These are phyloP conservation scores for Acronicta leporina DNA, from an alignment of 2,888 invertebrate species.

Conservation along the genomic window DNA sequence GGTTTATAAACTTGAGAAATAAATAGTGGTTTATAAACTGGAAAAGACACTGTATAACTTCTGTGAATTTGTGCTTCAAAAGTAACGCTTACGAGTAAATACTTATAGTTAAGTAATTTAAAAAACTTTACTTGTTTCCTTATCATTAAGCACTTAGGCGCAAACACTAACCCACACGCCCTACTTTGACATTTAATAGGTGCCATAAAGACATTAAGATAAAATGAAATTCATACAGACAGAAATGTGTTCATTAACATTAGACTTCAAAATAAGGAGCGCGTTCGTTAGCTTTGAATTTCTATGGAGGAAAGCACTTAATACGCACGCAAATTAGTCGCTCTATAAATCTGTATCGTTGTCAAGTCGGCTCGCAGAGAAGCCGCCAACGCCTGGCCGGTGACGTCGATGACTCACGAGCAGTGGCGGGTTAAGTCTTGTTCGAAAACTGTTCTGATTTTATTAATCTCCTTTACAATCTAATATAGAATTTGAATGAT, in stretches of 20 bases:
- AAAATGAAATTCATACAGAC: slow-evolving; percentile 36
- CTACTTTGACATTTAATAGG: slow-evolving; percentile 31
- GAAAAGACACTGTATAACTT: background rate
- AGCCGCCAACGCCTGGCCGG: slow-evolving; percentile 41
- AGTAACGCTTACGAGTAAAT: background rate
- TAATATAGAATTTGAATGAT: slow-evolving; percentile 12
- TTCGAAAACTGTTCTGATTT: slow-evolving; percentile 21
- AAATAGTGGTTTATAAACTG: background rate
- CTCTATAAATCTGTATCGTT: slow-evolving; percentile 64
- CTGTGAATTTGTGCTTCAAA: slow-evolving; percentile 10
- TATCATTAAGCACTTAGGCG: slow-evolving; percentile 25
- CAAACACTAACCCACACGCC: slow-evolving; percentile 15
- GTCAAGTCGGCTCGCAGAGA: slow-evolving; percentile 46
- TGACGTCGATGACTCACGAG: slow-evolving; percentile 50
- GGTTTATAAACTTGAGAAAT: background rate
- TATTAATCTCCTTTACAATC: slow-evolving; percentile 12
- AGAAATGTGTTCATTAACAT: slow-evolving; percentile 8
- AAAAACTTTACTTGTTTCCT: slow-evolving; percentile 15
- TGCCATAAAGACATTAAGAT: slow-evolving; percentile 44
- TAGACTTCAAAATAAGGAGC: slow-evolving; percentile 19
- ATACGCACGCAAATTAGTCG: slow-evolving; percentile 58
- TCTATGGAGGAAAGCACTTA: slow-evolving; percentile 25
- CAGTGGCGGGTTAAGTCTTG: slow-evolving; percentile 41
- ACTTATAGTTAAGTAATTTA: background rate
- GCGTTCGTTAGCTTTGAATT: slow-evolving; percentile 14